Evolutionary conservation across 2,797 vertebrate genomes (phyloP).

Genomic region (Natrix natrix): DNA sequence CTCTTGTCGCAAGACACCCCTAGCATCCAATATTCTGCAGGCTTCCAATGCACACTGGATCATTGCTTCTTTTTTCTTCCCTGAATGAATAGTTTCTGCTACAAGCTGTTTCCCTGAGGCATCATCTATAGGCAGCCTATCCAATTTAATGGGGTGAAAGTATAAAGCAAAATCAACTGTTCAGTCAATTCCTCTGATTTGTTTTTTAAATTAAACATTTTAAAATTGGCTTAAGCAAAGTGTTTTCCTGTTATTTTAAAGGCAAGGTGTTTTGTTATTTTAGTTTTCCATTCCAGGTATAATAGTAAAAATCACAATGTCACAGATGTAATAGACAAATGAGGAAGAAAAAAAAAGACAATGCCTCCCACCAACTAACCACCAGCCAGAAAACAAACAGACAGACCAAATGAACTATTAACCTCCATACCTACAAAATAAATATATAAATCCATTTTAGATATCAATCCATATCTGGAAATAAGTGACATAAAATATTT

Average conservation of each 20-base stretch:
- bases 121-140: conserved; percentile 91
- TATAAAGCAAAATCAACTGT: conserved; percentile 23
- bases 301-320: background rate
- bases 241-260: background rate
- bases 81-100: conserved; percentile 88
- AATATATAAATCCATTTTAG: background rate
- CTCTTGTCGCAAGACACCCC: conserved; percentile 92
- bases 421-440: background rate
- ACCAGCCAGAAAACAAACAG: background rate
- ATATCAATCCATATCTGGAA: conserved; percentile 8
- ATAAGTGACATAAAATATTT: background rate
- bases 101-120: conserved; percentile 89
- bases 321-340: background rate
- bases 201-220: background rate
- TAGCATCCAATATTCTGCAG: conserved; percentile 91
- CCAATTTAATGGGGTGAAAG: conserved; percentile 32
- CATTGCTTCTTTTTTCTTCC: conserved; percentile 94
- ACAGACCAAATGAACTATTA: background rate
- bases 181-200: background rate
- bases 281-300: background rate
- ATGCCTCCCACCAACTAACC: background rate
- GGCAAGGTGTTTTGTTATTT: background rate
- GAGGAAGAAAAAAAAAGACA: background rate
- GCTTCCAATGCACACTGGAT: conserved; percentile 91
- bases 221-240: background rate